Percentiles rank a stretch among this genome's conserved stretches.
Evolutionary conservation across 2,888 invertebrate species (phyloP).

Genomic region (Drosophila monieri): DNA sequence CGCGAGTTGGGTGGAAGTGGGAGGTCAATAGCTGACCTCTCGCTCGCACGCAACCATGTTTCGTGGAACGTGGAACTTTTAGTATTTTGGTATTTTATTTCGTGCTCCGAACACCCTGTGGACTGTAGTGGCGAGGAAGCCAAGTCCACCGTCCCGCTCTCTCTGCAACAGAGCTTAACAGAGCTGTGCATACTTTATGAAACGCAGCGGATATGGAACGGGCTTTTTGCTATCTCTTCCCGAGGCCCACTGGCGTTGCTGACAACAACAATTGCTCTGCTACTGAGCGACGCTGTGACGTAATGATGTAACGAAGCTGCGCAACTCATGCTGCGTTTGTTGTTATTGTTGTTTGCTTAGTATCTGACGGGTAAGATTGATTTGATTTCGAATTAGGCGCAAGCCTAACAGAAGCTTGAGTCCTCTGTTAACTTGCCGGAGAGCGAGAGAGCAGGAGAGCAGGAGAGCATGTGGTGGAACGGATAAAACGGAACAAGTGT

Average conservation of each 20-base stretch:
- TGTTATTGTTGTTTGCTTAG: slow-evolving; percentile 22
- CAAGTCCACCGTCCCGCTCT: not conserved
- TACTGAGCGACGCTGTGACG: slow-evolving; percentile 38
- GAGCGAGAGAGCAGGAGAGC: not conserved
- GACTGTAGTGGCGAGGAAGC: not conserved
- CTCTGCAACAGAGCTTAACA: not conserved
- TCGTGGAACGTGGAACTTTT: too few relatives aligned
- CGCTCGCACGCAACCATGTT: not conserved
- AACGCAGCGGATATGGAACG: slow-evolving; percentile 3
- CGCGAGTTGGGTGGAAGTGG: not conserved
- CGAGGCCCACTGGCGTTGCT: slow-evolving; percentile 8
- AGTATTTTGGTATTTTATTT: too few relatives aligned
- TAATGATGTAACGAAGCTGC: slow-evolving; percentile 25
- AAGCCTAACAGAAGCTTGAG: not conserved
- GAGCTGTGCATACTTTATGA: not conserved
- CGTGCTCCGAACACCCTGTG: too few relatives aligned
- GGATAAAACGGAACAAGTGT: not conserved
- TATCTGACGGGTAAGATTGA: slow-evolving; percentile 6
- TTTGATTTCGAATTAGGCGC: slow-evolving; percentile 14
- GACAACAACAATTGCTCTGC: slow-evolving; percentile 58
- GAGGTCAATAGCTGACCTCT: not conserved
- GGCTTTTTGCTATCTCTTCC: not conserved
- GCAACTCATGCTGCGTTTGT: slow-evolving; percentile 6
- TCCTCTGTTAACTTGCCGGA: not conserved
- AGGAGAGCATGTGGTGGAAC: not conserved